Base-by-base conservation (phyloP, 2,113 vertebrate species). In the Corynorhinus townsendii region DNA sequence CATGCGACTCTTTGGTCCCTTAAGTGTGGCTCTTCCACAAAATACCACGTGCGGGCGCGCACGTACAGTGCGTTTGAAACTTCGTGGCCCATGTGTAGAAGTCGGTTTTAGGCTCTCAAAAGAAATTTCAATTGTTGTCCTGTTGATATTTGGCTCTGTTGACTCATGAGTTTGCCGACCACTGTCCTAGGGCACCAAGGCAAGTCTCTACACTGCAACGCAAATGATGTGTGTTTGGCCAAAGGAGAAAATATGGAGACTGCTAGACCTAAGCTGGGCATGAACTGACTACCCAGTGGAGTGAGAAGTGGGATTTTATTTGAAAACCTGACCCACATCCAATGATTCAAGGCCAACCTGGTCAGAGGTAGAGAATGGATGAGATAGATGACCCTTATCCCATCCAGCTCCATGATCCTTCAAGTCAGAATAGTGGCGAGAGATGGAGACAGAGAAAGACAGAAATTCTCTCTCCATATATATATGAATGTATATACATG, bases 401-500 rank as follows among this genome's bases (percentile, higher is more conserved):
- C 5, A 14, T 38, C 47, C 45, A 47, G 47, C 22, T 85, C 38
- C 4, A 0, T 12, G 54, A 66, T 68, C 28, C 68, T 72, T 86
- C 35, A 40, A 14, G 35, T 45, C 64, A 54, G 17, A 79, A 47
- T 7, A 26, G 12, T 80, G 49, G 28, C 22, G 66, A 40, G 64
- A 93, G 72, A 91, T 33, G 72, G 56, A 49, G 22, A 30, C 28
- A 75, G 35, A 62, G 45, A 81, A 33, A 85, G 28, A 45, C 4
- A 82, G 59, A 68, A 26, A 26, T 59, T 47, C 16, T 33, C 73
- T 76, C 7, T 76, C 5, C 4, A 10, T 40, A 2, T 16, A 62
- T 17, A 59, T 11, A 30, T 17, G 4, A 2, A 7, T 26, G 0
- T 8, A 4, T 2, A 62, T 0, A 49, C 0, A 16, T 2, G 14